Percentiles rank a stretch among this genome's conserved stretches.
phyloP scores from a whole-genome alignment of 1,140 invertebrate species.

The Drosophila ercepeae region DNA sequence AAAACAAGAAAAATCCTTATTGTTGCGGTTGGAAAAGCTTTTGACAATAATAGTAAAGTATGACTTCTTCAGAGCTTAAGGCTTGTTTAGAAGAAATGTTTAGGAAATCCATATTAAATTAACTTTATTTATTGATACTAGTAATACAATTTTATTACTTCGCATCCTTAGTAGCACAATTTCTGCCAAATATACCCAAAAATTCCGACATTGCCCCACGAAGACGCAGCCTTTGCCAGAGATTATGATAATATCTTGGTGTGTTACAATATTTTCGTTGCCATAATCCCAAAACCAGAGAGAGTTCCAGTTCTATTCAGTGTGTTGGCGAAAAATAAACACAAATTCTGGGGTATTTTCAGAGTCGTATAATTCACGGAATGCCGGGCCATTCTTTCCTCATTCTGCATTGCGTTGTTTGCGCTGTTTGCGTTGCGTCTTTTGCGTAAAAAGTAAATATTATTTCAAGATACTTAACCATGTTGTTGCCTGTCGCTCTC shows the following conservation, averaged over 20 bases:
- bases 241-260: not conserved
- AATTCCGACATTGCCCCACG: not conserved
- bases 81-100: too few species aligned
- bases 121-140: too few species aligned
- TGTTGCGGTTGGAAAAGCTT: too few species aligned
- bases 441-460: slow-evolving; percentile 78
- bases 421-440: slow-evolving; percentile 70
- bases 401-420: slow-evolving; percentile 13
- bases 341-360: not conserved
- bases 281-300: not conserved
- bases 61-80: too few species aligned
- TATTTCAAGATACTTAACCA: slow-evolving; percentile 77
- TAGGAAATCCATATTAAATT: too few species aligned
- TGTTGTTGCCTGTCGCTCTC: slow-evolving; percentile 50
- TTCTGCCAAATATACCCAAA: too few species aligned
- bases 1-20: too few species aligned
- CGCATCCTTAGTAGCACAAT: too few species aligned
- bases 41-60: too few species aligned
- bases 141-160: too few species aligned
- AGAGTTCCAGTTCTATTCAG: not conserved
- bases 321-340: not conserved
- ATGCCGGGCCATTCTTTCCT: not conserved
- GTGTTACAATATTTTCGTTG: not conserved
- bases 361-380: not conserved
- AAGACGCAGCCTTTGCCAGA: not conserved